Conservation (phyloP, 2,797 vertebrate genomes). For the Crocodylus rhombifer region DNA sequence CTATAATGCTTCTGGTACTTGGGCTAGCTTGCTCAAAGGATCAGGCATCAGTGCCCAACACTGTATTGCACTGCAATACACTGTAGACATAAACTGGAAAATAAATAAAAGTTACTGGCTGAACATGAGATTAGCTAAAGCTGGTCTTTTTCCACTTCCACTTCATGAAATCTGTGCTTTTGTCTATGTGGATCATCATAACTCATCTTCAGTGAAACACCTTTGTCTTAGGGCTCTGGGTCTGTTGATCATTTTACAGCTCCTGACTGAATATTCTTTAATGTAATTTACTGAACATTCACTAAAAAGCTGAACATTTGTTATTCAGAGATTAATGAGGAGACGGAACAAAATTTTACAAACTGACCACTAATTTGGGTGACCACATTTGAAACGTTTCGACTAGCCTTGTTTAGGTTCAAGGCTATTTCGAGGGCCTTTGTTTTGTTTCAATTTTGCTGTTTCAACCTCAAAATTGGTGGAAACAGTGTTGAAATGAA, state of each 20-base stretch:
- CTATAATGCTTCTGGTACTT: no score
- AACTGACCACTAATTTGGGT: not conserved
- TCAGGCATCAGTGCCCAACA: no score
- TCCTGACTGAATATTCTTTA: not conserved
- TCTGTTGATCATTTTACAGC: conserved; percentile 43
- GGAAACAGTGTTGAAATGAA: no score
- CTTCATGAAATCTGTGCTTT: conserved; percentile 21
- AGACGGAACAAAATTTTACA: not conserved
- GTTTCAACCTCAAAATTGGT: no score
- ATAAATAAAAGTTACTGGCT: conserved; percentile 5
- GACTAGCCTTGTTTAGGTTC: no score
- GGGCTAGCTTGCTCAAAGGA: no score
- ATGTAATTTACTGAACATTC: conserved; percentile 38
- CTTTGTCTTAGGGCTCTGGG: conserved; percentile 5
- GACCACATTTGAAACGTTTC: no score
- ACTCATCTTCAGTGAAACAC: conserved; percentile 33
- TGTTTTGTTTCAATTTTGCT: no score
- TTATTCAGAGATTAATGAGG: not conserved
- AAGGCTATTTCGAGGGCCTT: no score
- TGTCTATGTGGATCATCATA: conserved; percentile 11
- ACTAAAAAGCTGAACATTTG: conserved; percentile 11
- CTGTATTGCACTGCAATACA: no score
- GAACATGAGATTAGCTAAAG: conserved; percentile 34
- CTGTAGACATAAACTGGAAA: not conserved
- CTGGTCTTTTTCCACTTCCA: conserved; percentile 20